Percentiles rank a stretch among this genome's conserved stretches.
Evolutionary conservation across 1,140 invertebrate species (phyloP).

Genomic region (Drosophila arizonae): DNA sequence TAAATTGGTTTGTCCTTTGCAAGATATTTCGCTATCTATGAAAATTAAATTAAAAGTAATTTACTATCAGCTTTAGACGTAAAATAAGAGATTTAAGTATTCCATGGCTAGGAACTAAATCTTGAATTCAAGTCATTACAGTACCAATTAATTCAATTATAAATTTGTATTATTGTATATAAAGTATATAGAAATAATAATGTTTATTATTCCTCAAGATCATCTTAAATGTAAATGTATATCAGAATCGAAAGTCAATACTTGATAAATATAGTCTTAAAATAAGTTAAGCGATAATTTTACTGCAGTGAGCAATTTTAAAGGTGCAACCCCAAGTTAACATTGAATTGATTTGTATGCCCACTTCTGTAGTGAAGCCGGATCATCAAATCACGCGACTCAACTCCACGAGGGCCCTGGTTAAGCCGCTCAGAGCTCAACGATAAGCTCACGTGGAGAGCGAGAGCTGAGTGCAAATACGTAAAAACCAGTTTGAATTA

Average conservation of each 20-base stretch:
- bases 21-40: no score
- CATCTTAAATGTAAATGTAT: no score
- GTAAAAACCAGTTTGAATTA: constrained; percentile 67
- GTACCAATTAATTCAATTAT: no score
- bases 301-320: background rate
- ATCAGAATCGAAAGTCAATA: background rate
- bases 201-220: no score
- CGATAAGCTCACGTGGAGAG: constrained; percentile 36
- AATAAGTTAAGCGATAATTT: background rate
- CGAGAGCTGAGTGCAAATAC: constrained; percentile 33
- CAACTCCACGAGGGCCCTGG: background rate
- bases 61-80: no score
- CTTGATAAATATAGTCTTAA: background rate
- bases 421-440: background rate
- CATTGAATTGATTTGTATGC: constrained; percentile 22
- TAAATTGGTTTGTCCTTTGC: no score
- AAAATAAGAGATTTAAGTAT: no score
- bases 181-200: no score
- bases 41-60: no score
- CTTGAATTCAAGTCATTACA: no score
- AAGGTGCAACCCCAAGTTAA: background rate
- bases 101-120: no score
- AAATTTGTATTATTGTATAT: no score
- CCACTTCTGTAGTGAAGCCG: constrained; percentile 13
- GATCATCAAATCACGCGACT: constrained; percentile 25